These are phyloP conservation scores for Mystacornis crossleyi DNA, from an alignment of 2,113 vertebrate species.

Conservation along the genomic window DNA sequence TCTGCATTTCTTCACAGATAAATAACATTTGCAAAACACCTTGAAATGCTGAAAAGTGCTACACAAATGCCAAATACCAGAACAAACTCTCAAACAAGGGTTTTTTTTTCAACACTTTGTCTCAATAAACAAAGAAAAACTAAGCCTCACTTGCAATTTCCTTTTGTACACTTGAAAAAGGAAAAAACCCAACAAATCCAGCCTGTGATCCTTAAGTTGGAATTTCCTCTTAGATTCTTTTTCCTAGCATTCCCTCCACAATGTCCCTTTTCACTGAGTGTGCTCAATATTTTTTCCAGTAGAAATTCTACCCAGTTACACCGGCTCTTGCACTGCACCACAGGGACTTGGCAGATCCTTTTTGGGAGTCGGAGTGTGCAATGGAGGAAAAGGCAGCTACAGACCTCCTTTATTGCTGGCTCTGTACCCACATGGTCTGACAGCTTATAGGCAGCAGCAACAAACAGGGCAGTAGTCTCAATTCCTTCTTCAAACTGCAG, in stretches of 20 bases:
- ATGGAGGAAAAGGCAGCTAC: background rate
- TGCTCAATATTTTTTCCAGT: background rate
- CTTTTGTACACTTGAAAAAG: background rate
- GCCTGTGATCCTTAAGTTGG: background rate
- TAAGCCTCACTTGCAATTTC: background rate
- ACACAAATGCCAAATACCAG: background rate
- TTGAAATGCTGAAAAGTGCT: background rate
- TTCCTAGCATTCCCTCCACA: background rate
- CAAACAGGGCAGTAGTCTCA: constrained; percentile 92
- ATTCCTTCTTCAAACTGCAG: constrained; percentile 98
- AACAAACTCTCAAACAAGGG: background rate
- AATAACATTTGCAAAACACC: background rate
- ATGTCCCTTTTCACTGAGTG: background rate
- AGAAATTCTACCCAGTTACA: background rate
- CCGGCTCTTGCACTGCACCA: background rate
- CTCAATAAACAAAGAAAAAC: background rate
- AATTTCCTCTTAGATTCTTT: background rate
- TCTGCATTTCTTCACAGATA: background rate
- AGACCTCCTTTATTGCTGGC: constrained; percentile 93
- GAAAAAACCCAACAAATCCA: background rate
- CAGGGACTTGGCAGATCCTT: background rate
- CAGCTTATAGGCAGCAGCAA: constrained; percentile 90
- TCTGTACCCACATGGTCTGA: constrained; percentile 93
- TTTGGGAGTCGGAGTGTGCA: background rate
- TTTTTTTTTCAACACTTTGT: background rate